Conservation (phyloP, 2,888 invertebrate species). For the Drosophila antonietae region DNA sequence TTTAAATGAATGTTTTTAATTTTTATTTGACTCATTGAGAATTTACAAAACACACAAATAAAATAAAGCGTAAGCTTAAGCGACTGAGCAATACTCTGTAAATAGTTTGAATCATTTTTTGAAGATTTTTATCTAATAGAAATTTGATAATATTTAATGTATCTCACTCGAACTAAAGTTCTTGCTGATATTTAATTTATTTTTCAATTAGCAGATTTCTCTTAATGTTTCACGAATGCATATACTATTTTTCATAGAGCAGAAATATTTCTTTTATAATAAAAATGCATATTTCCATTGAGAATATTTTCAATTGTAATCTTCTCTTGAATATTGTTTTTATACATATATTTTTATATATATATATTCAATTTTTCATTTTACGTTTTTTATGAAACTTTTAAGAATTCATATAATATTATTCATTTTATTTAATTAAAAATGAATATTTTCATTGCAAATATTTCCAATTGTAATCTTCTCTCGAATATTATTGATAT, state of each 20-base stretch:
- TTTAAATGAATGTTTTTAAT: constrained; percentile 39
- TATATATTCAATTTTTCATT: too few species aligned
- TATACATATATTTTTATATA: too few species aligned
- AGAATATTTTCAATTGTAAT: background rate
- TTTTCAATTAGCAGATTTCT: background rate
- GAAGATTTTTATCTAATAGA: background rate
- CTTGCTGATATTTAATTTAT: too few species aligned
- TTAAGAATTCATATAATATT: too few species aligned
- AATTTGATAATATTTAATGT: background rate
- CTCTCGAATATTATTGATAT: too few species aligned
- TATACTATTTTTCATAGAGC: background rate
- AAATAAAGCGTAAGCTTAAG: background rate
- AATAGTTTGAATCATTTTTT: background rate
- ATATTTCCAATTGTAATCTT: background rate
- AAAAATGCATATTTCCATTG: background rate
- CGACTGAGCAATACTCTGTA: background rate
- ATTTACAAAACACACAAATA: background rate
- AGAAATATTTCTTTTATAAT: background rate
- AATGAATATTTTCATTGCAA: background rate
- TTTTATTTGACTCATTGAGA: constrained; percentile 7
- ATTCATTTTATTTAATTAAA: background rate
- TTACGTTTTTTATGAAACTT: too few species aligned
- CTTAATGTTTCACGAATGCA: background rate
- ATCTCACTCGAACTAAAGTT: background rate
- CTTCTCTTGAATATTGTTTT: background rate